Percentiles rank a stretch among this genome's conserved stretches.
Conservation (phyloP, 2,113 vertebrate species). For the Tyrannus savana region DNA sequence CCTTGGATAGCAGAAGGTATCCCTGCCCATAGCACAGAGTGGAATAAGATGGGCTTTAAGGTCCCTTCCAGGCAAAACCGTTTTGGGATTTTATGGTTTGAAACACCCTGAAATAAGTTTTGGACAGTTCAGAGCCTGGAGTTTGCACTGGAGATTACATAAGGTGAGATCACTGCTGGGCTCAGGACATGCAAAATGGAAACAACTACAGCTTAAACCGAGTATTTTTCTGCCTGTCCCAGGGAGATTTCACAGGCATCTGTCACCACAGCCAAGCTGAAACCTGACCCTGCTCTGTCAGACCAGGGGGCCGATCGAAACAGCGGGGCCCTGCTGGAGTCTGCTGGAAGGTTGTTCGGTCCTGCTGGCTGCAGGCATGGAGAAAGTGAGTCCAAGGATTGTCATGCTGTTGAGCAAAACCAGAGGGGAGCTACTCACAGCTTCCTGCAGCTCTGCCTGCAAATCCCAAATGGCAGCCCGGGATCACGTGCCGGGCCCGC, state of each 20-base stretch:
- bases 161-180: slow-evolving; percentile 60
- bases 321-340: background rate
- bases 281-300: slow-evolving; percentile 7
- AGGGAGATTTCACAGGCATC: slow-evolving; percentile 21
- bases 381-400: slow-evolving; percentile 28
- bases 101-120: background rate
- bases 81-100: background rate
- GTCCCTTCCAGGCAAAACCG: background rate
- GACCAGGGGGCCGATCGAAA: background rate
- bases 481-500: background rate
- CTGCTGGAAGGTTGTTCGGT: background rate
- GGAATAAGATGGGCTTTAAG: accelerated
- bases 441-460: slow-evolving; percentile 35
- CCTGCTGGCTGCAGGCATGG: background rate
- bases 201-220: background rate
- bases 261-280: slow-evolving; percentile 7
- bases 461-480: background rate
- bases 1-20: background rate
- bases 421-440: background rate
- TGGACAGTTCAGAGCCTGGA: background rate
- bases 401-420: slow-evolving; percentile 34
- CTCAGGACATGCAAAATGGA: background rate
- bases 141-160: background rate
- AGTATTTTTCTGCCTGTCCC: background rate
- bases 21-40: background rate